Conservation (phyloP, 2,797 vertebrate genomes). For the Coccyzus lansbergi region DNA sequence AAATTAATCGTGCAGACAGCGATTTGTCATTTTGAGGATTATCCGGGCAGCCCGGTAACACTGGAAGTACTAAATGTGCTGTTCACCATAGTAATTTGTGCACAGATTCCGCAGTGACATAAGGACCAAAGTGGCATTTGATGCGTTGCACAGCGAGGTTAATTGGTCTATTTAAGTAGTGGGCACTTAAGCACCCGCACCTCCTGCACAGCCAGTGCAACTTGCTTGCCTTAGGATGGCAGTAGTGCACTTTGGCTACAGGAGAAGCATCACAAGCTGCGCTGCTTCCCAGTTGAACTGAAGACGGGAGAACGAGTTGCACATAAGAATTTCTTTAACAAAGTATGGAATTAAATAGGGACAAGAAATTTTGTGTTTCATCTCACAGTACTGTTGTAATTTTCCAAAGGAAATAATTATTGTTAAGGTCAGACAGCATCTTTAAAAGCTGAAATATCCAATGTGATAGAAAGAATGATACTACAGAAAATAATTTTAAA, state of each 20-base stretch:
- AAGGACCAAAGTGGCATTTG: not conserved
- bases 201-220: not conserved
- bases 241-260: slow-evolving; percentile 3
- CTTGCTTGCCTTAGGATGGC: slow-evolving; percentile 55
- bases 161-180: not conserved
- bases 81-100: not conserved
- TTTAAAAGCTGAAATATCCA: not conserved
- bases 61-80: not conserved
- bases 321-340: fast-evolving
- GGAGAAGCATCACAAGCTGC: fast-evolving
- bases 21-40: slow-evolving; percentile 71
- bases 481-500: not conserved
- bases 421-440: not conserved
- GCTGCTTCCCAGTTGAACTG: fast-evolving
- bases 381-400: not conserved
- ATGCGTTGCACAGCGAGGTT: not conserved
- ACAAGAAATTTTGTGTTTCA: not conserved
- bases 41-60: slow-evolving; percentile 40
- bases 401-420: not conserved
- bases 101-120: not conserved
- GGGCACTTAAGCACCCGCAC: not conserved
- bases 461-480: not conserved
- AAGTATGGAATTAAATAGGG: not conserved
- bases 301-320: fast-evolving
- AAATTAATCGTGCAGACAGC: slow-evolving; percentile 73